Base-by-base conservation (phyloP, 2,888 invertebrate genomes). In the Drosophila koepferae region DNA sequence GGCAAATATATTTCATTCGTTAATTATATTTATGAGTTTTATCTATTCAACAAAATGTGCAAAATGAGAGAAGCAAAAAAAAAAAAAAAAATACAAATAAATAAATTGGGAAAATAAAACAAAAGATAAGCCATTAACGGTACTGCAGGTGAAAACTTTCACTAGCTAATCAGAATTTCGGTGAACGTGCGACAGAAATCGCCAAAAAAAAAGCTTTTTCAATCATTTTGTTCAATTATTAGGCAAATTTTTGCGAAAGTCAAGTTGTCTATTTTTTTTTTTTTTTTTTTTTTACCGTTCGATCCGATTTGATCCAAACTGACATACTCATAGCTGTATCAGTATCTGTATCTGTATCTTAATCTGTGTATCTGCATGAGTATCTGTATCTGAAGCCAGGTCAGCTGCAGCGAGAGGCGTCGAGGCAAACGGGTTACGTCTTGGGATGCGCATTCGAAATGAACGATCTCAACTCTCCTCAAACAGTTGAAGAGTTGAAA, bases 211-310 rank as follows among this genome's bases (percentile, higher is more conserved):
- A 40, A 38, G 5, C 40, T 16, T 59, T 64, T 73, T 67, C 68
- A 49, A 71, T 68, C 31, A 58, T 72, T 49, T 84, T 46, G 28
- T 76, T 83, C 81, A 89, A 85, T 85, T 89, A 85, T 85, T 89
- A 85, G 56, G 74, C 85, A 86, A 89, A 85, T 85, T 89, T 85
- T 87, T 84, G 89, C 85, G 85, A 85, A 85, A 85, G 85, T 86
- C 60, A 69, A 73, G 40, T 64, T 49, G 28, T 28, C 28, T 28
- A 28, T 63, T 41, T 54, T 60, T 40, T 54, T 28, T 28, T 14
- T 12, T 38, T 38, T 0, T 38, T 38, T 4, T 41, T n/a, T n/a
- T 41, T 41, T 54, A 54, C 54, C 54, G 54, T 54, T 54, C 36
- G 53, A 38, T 53, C 20, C 31, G 34, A 20, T 36, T 14, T 51